phyloP scores from a whole-genome alignment of 2,797 vertebrate species.

The Urosaurus nigricauda region DNA sequence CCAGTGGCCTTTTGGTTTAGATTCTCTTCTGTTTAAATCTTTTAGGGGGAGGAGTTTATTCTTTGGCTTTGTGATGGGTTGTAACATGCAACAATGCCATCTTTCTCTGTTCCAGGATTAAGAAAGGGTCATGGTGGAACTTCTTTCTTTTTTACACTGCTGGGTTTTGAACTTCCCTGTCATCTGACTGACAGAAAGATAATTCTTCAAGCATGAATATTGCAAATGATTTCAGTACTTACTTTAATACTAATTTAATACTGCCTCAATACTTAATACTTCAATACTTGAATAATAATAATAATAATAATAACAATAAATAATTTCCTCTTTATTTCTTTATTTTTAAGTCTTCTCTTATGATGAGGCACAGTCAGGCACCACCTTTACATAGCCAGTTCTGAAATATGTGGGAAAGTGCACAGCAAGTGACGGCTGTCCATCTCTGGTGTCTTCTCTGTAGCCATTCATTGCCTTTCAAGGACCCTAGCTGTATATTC shows the following conservation, averaged over 20 bases:
- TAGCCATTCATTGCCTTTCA: not conserved
- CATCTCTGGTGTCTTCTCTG: slow-evolving; percentile 3
- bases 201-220: not conserved
- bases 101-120: slow-evolving; percentile 1
- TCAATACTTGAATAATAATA: not conserved
- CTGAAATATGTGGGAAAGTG: not conserved
- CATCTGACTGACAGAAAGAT: not conserved
- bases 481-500: too few relatives aligned
- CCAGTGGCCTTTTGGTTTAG: not conserved
- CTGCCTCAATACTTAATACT: too few relatives aligned
- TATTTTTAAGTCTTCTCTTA: not conserved
- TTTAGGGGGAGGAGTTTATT: not conserved
- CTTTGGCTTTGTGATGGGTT: not conserved
- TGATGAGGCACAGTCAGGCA: not conserved
- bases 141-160: not conserved
- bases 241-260: too few relatives aligned
- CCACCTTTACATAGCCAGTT: not conserved
- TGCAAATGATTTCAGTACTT: not conserved
- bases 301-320: too few relatives aligned
- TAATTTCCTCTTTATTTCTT: not conserved
- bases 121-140: slow-evolving; percentile 1
- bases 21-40: not conserved
- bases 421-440: slow-evolving; percentile 7
- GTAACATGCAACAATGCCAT: not conserved
- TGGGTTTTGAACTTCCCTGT: not conserved